Evolutionary conservation across 2,888 invertebrate species (phyloP), one percentile per base, ranked within the genome.

Genomic region (Andricus curvator): DNA sequence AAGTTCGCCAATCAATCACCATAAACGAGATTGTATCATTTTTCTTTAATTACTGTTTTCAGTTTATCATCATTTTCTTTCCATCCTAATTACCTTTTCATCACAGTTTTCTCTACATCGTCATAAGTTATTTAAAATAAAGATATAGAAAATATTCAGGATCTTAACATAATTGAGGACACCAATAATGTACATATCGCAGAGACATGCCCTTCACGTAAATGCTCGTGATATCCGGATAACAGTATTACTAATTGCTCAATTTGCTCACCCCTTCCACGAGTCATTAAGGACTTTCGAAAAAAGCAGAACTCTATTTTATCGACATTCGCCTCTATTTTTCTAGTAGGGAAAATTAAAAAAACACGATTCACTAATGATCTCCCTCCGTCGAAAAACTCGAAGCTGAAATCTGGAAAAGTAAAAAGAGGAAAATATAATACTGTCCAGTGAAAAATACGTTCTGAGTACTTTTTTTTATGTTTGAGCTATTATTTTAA

Each of bases 41-140:
- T 82, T 79, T 64, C 60, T 80, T 70, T 78, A 74, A 51, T 78
- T 68, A 74, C 77, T 77, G 11, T 22, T 51, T 22, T n/a, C 48
- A 60, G n/a, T 22, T 60, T 60, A 22, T 60, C 56, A 60, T 60
- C 5, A 62, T 62, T 64, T 64, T 29, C 29, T 64, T 6, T 29
- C 6, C 13, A 29, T 17, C 15, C 15, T 25, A 6, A 25, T 64
- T 25, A 25, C 17, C 17, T 29, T 29, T 29, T 25, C 13, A 64
- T 6, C 13, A 29, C 25, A 64, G 29, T 25, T 0, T 64, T 64
- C 17, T 29, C 15, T 29, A 15, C 22, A 29, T 64, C 20, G 11
- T 22, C 8, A 22, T 60, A 3, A n/a, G n/a, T n/a, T 56, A 9
- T 4, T 11, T 60, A 22, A 60, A 60, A 22, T 60, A 22, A 60